Evolutionary conservation across 2,888 invertebrate genomes (phyloP).

Genomic region (Clepsis dumicolana): DNA sequence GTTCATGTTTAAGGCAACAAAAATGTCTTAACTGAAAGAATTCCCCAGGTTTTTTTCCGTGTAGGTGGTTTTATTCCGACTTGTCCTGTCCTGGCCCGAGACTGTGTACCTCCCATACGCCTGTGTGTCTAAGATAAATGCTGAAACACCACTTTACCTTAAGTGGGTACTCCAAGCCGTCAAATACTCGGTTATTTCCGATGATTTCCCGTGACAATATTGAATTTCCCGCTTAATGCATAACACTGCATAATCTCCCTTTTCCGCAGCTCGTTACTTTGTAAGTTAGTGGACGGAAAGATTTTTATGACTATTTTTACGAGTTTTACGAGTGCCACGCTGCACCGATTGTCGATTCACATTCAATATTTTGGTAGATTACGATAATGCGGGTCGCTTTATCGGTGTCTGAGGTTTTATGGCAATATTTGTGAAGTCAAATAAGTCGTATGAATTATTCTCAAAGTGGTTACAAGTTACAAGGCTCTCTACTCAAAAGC

Average conservation of each 20-base stretch:
- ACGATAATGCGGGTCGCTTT: conserved; percentile 54
- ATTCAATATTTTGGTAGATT: conserved; percentile 61
- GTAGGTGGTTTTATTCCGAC: too few relatives aligned
- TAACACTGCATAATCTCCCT: conserved; percentile 53
- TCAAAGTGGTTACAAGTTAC: neutral
- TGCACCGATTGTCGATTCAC: conserved; percentile 41
- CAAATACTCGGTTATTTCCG: conserved; percentile 40
- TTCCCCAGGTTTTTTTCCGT: too few relatives aligned
- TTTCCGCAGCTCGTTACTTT: conserved; percentile 52
- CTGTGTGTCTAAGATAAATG: too few relatives aligned
- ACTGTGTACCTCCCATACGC: too few relatives aligned
- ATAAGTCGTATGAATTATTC: neutral
- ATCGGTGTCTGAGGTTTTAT: conserved; percentile 48
- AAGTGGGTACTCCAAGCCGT: conserved; percentile 2
- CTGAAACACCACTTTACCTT: neutral
- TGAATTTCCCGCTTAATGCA: conserved; percentile 37
- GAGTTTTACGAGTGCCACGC: conserved; percentile 42
- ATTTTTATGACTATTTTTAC: conserved; percentile 53
- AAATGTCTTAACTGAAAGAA: too few relatives aligned
- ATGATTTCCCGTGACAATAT: conserved; percentile 44
- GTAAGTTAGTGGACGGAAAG: conserved; percentile 44
- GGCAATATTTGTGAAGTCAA: conserved; percentile 15
- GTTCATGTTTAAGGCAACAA: too few relatives aligned
- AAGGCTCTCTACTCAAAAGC: too few relatives aligned
- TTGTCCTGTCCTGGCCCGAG: too few relatives aligned